Evolutionary conservation across 2,113 vertebrate genomes (phyloP), one percentile per base, ranked within the genome.

Genomic region (Lanius collurio): DNA sequence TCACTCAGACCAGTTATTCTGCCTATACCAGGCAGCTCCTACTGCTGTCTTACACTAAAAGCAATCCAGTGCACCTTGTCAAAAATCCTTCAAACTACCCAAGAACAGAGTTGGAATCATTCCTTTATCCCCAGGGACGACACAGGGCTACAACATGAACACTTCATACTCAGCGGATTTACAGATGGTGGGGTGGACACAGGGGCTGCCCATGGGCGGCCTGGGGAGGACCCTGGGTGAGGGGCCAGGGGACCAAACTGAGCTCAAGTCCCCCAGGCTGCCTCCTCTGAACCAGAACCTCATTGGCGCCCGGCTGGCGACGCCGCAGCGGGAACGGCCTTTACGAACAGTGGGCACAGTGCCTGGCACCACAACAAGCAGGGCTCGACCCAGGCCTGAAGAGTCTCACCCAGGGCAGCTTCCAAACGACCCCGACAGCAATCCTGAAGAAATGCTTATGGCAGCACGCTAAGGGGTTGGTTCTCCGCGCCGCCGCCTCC

Each of bases 121-220:
- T 44, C 49, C 65, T 69, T 69, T 50, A 39, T 14, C 30, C 27
- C 22, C 44, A 22, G 50, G 63, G 49, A 39, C 8, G 50, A 31
- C 62, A 28, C 18, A 33, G 10, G n/a, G 23, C 63, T 33, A 65
- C 24, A 9, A 65, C 24, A 9, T 0, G 4, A 30, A 27, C 2
- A 1, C 44, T 31, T 9, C 31, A 8, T 0, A 0, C 16, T 27
- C 39, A 11, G 13, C 10, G 44, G 18, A 20, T 63, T 49, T 50
- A 50, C 35, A 35, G 42, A 57, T 15, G 19, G 42, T 6, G 24
- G 26, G 0, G 1, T 30, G 60, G 44, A 31, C 17, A 22, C 6
- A 22, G 26, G 37, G 44, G 63, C 42, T 31, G 67, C 18, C 59
- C 11, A 5, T 2, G 47, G 30, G 42, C 0, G 6, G 23, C 26